Percentiles rank a stretch among this genome's conserved stretches.
Conservation (phyloP, 2,797 vertebrate species). For the Sebastes itinus region DNA sequence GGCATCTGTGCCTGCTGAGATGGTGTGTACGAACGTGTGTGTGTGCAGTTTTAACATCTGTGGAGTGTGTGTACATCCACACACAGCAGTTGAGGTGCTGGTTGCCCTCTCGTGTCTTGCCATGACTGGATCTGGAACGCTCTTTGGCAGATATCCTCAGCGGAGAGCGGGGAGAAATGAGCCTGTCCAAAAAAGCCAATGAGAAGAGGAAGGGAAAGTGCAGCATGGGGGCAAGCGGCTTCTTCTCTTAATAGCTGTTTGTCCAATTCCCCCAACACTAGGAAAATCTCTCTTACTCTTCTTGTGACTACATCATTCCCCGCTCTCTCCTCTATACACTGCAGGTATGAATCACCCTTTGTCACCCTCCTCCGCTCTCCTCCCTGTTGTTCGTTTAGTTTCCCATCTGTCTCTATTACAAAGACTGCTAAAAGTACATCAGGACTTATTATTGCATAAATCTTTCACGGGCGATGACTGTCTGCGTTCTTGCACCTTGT, state of each 20-base stretch:
- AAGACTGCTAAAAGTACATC: slow-evolving; percentile 72
- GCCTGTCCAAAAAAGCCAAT: slow-evolving; percentile 53
- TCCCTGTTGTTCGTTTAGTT: slow-evolving; percentile 61
- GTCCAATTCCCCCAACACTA: slow-evolving; percentile 54
- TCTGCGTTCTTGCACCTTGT: slow-evolving; percentile 28
- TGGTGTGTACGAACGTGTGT: slow-evolving; percentile 6
- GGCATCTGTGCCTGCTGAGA: slow-evolving; percentile 55
- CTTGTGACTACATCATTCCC: slow-evolving; percentile 71
- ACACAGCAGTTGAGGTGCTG: slow-evolving; percentile 11
- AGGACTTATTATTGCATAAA: slow-evolving; percentile 64
- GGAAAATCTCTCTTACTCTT: slow-evolving; percentile 58
- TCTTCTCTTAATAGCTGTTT: slow-evolving; percentile 67
- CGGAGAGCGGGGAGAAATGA: slow-evolving; percentile 54
- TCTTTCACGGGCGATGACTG: slow-evolving; percentile 38
- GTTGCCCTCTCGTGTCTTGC: slow-evolving; percentile 31
- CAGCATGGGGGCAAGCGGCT: slow-evolving; percentile 21
- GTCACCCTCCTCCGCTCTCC: slow-evolving; percentile 61
- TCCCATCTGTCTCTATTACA: slow-evolving; percentile 73
- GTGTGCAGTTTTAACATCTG: slow-evolving; percentile 19
- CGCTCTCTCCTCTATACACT: slow-evolving; percentile 51
- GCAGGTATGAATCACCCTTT: slow-evolving; percentile 75
- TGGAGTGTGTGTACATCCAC: not conserved
- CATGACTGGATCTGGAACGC: slow-evolving; percentile 49
- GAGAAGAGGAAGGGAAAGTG: slow-evolving; percentile 37
- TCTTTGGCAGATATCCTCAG: slow-evolving; percentile 61